Conservation (phyloP, 2,113 vertebrate genomes). For the Motacilla tschutschensis region DNA sequence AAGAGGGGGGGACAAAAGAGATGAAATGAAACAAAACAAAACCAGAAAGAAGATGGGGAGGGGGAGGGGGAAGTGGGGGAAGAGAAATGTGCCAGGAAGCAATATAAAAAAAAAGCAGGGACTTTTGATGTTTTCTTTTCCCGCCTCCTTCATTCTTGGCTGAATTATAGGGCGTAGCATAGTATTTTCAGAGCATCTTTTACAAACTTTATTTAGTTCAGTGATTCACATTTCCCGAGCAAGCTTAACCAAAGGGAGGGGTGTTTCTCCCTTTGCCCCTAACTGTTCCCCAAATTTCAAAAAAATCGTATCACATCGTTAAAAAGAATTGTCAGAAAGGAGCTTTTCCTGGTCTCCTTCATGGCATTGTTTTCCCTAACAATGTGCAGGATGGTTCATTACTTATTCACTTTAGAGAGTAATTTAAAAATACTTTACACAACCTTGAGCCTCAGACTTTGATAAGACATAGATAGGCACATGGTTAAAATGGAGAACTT, state of each 20-base stretch:
- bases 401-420: not conserved
- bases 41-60: not conserved
- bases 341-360: not conserved
- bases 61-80: not conserved
- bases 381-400: not conserved
- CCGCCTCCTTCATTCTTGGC: constrained; percentile 7
- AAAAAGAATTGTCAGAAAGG: constrained; percentile 29
- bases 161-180: constrained; percentile 41
- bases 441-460: not conserved
- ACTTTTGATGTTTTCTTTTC: constrained; percentile 48
- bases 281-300: not conserved
- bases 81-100: constrained; percentile 33
- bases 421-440: not conserved
- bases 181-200: constrained; percentile 41
- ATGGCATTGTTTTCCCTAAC: not conserved
- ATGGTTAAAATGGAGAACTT: not conserved
- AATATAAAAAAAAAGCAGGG: constrained; percentile 28
- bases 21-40: not conserved
- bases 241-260: constrained; percentile 16
- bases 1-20: not conserved
- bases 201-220: constrained; percentile 43
- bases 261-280: not conserved
- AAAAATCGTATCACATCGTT: not conserved
- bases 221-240: constrained; percentile 44
- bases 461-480: not conserved